Conservation (phyloP, 2,797 vertebrate species). For the Premnoplex brunnescens region DNA sequence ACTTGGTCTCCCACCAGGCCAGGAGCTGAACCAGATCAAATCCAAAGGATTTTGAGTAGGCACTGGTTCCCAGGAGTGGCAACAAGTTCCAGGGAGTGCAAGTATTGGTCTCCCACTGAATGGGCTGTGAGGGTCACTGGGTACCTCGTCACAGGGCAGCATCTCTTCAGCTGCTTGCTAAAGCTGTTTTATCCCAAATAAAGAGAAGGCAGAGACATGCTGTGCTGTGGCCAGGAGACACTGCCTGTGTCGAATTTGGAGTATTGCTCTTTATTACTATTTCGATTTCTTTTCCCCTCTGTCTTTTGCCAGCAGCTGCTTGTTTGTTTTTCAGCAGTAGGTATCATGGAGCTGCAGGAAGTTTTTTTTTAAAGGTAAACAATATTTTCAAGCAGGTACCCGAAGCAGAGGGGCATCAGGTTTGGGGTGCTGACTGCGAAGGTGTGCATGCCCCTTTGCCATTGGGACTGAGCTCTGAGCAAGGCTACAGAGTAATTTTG, state of each 20-base stretch:
- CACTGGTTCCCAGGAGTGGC: background rate
- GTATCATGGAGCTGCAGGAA: background rate
- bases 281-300: background rate
- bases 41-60: background rate
- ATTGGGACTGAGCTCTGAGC: accelerated
- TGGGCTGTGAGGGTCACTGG: background rate
- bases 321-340: background rate
- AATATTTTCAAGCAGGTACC: background rate
- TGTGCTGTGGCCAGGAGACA: accelerated
- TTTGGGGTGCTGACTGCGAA: background rate
- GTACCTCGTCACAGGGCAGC: background rate
- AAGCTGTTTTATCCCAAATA: background rate
- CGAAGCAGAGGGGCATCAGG: background rate
- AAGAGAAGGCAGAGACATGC: background rate
- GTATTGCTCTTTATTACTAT: background rate
- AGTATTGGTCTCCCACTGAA: background rate
- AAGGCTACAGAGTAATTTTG: background rate
- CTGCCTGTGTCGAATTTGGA: background rate
- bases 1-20: background rate
- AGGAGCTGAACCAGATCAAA: background rate
- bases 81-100: background rate
- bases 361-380: background rate
- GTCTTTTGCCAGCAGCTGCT: background rate
- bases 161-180: background rate
- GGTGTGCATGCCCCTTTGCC: accelerated